Percentiles rank a stretch among this genome's conserved stretches.
These are phyloP conservation scores for Automeris io DNA, from an alignment of 2,888 invertebrate genomes.

Conservation along the genomic window DNA sequence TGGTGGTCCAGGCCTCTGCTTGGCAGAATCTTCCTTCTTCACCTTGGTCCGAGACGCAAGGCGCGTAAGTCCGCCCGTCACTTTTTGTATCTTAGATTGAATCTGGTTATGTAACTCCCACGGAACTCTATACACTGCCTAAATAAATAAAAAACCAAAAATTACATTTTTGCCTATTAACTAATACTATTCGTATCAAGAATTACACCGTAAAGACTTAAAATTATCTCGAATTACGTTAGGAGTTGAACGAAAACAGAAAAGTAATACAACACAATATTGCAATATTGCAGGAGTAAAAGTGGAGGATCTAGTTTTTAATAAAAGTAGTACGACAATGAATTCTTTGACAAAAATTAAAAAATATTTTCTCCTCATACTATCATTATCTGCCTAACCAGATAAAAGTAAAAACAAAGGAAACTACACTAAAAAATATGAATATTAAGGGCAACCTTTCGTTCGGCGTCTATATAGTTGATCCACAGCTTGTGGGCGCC, in stretches of 20 bases:
- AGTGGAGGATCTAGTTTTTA: too few relatives aligned
- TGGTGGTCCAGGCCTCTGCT: constrained; percentile 76
- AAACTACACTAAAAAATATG: constrained; percentile 3
- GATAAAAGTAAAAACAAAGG: too few relatives aligned
- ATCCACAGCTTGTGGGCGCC: constrained; percentile 92
- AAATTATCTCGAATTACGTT: too few relatives aligned
- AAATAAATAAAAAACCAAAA: constrained; percentile 6
- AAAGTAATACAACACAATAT: too few relatives aligned
- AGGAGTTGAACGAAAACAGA: too few relatives aligned
- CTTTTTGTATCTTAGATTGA: constrained; percentile 96
- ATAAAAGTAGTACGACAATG: too few relatives aligned
- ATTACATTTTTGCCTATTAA: not conserved
- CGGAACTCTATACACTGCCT: constrained; percentile 83
- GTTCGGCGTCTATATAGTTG: constrained; percentile 92
- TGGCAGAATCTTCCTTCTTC: constrained; percentile 88
- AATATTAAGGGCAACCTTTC: constrained; percentile 79
- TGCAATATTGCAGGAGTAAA: too few relatives aligned
- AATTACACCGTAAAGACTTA: too few relatives aligned
- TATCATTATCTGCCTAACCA: too few relatives aligned
- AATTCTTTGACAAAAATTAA: too few relatives aligned
- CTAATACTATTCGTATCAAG: too few relatives aligned
- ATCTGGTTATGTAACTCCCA: constrained; percentile 97
- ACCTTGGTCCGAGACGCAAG: constrained; percentile 93
- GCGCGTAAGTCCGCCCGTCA: constrained; percentile 92
- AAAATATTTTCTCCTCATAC: too few relatives aligned